Evolutionary conservation across 2,888 invertebrate species (phyloP).

Genomic region (Sminthurinus aureus): DNA sequence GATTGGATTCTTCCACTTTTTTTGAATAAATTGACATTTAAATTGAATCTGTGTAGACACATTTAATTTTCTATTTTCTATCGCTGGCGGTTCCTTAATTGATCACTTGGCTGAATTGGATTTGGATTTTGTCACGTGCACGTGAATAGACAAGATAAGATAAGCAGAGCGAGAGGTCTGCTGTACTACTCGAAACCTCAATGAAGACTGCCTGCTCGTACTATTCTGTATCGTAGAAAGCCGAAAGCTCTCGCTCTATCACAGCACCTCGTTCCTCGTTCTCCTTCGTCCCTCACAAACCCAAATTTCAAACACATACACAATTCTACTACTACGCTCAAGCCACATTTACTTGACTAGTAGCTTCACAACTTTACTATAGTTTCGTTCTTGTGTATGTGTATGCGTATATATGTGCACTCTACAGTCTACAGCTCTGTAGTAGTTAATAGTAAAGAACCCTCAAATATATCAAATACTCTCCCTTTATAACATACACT

Average conservation of each 20-base stretch:
- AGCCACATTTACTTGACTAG: no score
- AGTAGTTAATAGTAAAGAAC: background rate
- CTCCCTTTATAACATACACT: background rate
- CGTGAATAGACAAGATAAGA: background rate
- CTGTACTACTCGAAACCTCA: constrained; percentile 48
- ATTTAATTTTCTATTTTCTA: background rate
- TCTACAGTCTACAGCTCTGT: no score
- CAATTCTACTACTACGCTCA: no score
- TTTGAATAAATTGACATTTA: no score
- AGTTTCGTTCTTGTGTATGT: no score
- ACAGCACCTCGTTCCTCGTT: background rate
- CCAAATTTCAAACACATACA: background rate
- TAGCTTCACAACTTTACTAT: background rate
- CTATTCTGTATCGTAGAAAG: constrained; percentile 42
- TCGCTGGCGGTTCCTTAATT: background rate
- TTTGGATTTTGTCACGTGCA: constrained; percentile 26
- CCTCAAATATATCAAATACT: constrained; percentile 3
- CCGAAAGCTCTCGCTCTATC: constrained; percentile 2
- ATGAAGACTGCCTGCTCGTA: constrained; percentile 53
- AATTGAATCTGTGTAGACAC: background rate
- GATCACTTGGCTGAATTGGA: background rate
- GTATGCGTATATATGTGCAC: background rate
- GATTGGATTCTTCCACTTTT: no score
- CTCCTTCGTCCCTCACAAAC: background rate
- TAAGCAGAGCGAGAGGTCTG: constrained; percentile 52